Conservation (phyloP, 1,140 invertebrate genomes). For the Drosophila ohnishii region DNA sequence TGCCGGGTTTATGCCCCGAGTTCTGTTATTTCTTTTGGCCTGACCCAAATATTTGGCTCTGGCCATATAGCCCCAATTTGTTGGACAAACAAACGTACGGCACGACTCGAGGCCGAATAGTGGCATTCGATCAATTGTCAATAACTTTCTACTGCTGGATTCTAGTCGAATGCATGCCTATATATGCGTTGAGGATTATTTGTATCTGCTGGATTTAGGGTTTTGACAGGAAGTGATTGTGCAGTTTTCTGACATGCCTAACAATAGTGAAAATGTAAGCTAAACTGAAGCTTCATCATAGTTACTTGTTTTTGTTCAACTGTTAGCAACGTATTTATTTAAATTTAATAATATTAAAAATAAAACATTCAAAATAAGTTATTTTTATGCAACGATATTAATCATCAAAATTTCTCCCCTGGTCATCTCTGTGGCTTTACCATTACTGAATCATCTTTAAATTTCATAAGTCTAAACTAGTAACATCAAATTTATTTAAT, state of each 20-base stretch:
- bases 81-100: conserved; percentile 52
- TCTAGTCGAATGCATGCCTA: conserved; percentile 22
- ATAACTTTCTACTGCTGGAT: conserved; percentile 47
- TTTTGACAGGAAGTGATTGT: conserved; percentile 7
- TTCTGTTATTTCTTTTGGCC: conserved; percentile 74
- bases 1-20: conserved; percentile 55
- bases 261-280: not conserved
- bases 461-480: not conserved
- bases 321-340: too few relatives aligned
- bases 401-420: not conserved
- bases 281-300: not conserved
- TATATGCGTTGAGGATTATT: conserved; percentile 10
- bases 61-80: conserved; percentile 57
- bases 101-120: conserved; percentile 31
- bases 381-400: not conserved
- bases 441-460: too few relatives aligned
- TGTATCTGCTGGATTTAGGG: not conserved
- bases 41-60: conserved; percentile 70
- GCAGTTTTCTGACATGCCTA: not conserved
- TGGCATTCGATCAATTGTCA: conserved; percentile 47
- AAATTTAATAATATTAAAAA: too few relatives aligned
- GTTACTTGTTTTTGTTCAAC: not conserved
- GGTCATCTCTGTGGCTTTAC: too few relatives aligned
- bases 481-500: not conserved
- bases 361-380: too few relatives aligned